These are phyloP conservation scores for Magallana angulata DNA, from an alignment of 1,140 invertebrate genomes.

Conservation along the genomic window DNA sequence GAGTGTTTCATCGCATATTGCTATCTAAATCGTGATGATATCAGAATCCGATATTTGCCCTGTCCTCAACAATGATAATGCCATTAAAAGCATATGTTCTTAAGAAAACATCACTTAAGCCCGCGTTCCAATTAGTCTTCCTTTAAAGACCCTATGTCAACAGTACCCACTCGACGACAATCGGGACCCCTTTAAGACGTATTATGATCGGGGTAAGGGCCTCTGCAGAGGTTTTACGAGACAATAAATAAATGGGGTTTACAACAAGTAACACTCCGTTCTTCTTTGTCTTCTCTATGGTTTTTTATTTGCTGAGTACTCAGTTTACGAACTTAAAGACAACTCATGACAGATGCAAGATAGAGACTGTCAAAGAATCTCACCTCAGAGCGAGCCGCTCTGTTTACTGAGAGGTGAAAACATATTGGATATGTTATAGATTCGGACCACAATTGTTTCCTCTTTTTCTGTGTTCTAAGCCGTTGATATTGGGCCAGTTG, in stretches of 20 bases:
- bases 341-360: slow-evolving; percentile 41
- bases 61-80: slow-evolving; percentile 33
- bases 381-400: background rate
- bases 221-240: background rate
- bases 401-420: slow-evolving; percentile 33
- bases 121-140: slow-evolving; percentile 37
- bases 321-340: slow-evolving; percentile 27
- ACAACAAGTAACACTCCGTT: slow-evolving; percentile 43
- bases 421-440: slow-evolving; percentile 26
- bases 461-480: background rate
- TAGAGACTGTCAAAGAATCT: slow-evolving; percentile 5
- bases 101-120: slow-evolving; percentile 42
- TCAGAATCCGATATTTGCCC: slow-evolving; percentile 32
- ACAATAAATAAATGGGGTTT: slow-evolving; percentile 33
- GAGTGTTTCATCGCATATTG: slow-evolving; percentile 18
- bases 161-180: slow-evolving; percentile 3
- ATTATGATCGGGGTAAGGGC: slow-evolving; percentile 17
- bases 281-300: slow-evolving; percentile 23
- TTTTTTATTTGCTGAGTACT: slow-evolving; percentile 39
- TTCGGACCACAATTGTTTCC: slow-evolving; percentile 1
- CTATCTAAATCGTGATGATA: slow-evolving; percentile 2
- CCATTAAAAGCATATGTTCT: slow-evolving; percentile 49
- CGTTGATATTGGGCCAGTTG: slow-evolving; percentile 30
- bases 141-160: slow-evolving; percentile 30
- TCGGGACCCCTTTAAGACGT: background rate